Conservation (phyloP, 2,113 vertebrate species). For the Psittacus erithacus region DNA sequence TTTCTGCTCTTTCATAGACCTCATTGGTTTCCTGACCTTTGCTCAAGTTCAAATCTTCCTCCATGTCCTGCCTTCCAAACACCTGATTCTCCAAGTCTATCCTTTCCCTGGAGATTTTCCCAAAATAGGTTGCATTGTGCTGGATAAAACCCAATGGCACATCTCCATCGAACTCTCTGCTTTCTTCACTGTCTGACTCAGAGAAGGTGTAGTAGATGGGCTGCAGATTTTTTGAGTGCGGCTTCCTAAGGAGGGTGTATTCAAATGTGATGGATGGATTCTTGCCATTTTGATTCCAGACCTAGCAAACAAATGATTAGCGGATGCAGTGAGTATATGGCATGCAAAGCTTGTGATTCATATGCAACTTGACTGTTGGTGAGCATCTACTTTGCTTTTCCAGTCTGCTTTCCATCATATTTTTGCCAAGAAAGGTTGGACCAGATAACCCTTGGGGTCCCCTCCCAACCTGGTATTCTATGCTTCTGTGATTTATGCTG, state of each 20-base stretch:
- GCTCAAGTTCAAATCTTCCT: slow-evolving; percentile 72
- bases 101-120: slow-evolving; percentile 68
- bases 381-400: not conserved
- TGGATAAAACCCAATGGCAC: slow-evolving; percentile 66
- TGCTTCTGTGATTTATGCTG: not conserved
- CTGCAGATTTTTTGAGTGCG: slow-evolving; percentile 77
- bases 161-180: slow-evolving; percentile 72
- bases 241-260: slow-evolving; percentile 89
- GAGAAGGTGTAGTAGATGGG: slow-evolving; percentile 84
- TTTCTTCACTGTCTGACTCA: slow-evolving; percentile 79
- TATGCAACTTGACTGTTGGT: not conserved
- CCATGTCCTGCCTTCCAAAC: slow-evolving; percentile 54
- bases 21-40: slow-evolving; percentile 90
- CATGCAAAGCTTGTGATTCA: not conserved
- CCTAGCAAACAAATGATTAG: slow-evolving; percentile 67
- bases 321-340: not conserved
- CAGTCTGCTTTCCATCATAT: not conserved
- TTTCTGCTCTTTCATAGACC: slow-evolving; percentile 84
- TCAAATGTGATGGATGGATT: slow-evolving; percentile 95
- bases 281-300: slow-evolving; percentile 96
- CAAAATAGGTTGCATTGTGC: slow-evolving; percentile 80
- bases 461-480: not conserved
- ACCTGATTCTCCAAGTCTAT: slow-evolving; percentile 69
- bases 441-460: not conserved
- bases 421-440: not conserved